Evolutionary conservation across 2,113 vertebrate genomes (phyloP).

Genomic region (Marmota monax): DNA sequence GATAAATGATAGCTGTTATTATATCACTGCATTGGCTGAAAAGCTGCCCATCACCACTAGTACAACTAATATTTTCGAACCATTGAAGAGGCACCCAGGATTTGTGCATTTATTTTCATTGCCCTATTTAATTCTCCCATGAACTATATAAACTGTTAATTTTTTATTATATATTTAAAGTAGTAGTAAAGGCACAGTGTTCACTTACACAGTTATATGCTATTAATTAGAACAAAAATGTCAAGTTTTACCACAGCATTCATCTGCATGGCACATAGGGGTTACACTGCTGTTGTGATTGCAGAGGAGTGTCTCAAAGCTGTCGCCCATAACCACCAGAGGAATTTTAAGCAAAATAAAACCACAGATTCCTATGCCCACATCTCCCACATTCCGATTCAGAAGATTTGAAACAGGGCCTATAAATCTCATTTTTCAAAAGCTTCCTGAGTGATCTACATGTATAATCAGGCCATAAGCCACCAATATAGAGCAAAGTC

Average conservation of each 20-base stretch:
- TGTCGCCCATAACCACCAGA: neutral
- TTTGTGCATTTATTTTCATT: conserved; percentile 3
- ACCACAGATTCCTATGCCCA: neutral
- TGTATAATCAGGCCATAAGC: neutral
- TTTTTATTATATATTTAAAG: conserved; percentile 26
- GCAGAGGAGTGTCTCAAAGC: neutral
- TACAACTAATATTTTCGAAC: too few species aligned
- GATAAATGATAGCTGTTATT: too few species aligned
- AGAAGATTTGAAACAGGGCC: neutral
- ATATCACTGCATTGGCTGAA: too few species aligned
- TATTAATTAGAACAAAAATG: neutral
- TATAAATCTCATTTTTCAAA: neutral
- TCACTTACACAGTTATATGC: neutral
- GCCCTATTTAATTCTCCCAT: neutral
- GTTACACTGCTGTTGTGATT: neutral
- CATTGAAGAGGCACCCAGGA: neutral
- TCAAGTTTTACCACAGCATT: neutral
- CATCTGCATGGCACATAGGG: neutral
- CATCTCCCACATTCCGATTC: neutral
- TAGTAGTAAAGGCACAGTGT: conserved; percentile 48
- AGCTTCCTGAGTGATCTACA: neutral
- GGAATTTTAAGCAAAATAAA: neutral
- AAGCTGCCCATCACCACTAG: too few species aligned
- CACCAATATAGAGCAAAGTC: neutral
- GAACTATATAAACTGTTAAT: conserved; percentile 5